Conservation (phyloP, 2,113 vertebrate genomes). For the Circaetus cinerascens region DNA sequence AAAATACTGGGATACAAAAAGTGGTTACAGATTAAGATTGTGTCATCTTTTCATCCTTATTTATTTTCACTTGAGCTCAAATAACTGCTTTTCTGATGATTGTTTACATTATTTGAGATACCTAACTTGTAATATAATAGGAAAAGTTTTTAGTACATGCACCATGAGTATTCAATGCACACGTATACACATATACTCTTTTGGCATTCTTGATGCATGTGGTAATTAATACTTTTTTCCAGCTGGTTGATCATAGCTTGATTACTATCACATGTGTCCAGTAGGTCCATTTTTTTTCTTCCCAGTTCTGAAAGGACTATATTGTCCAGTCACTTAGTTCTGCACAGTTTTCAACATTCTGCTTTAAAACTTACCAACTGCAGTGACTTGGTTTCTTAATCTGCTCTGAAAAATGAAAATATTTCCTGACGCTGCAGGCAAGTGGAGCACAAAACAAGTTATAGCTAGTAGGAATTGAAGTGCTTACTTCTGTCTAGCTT, state of each 20-base stretch:
- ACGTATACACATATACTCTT: rapidly evolving
- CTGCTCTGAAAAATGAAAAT: not conserved
- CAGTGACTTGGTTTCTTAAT: not conserved
- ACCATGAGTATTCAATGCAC: not conserved
- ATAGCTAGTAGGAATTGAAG: not conserved
- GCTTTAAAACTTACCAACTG: not conserved
- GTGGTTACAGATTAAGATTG: not conserved
- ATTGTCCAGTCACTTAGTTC: not conserved
- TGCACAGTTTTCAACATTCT: not conserved
- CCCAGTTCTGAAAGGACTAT: not conserved
- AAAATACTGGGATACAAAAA: not conserved
- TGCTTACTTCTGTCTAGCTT: not conserved
- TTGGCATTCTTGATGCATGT: not conserved
- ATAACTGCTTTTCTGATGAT: not conserved
- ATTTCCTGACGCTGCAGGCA: not conserved
- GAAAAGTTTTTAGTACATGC: not conserved
- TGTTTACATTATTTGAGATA: not conserved
- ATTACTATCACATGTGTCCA: rapidly evolving
- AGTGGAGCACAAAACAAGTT: not conserved
- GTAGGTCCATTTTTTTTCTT: not conserved
- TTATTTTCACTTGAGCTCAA: not conserved
- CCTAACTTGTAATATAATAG: not conserved
- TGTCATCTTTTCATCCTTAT: not conserved
- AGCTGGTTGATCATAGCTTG: not conserved
- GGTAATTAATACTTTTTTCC: not conserved